A percentile compares a stretch with the other conserved stretches of the same genome.
Evolutionary conservation across 2,113 vertebrate species (phyloP).

Genomic region (Aegotheles bennettii): DNA sequence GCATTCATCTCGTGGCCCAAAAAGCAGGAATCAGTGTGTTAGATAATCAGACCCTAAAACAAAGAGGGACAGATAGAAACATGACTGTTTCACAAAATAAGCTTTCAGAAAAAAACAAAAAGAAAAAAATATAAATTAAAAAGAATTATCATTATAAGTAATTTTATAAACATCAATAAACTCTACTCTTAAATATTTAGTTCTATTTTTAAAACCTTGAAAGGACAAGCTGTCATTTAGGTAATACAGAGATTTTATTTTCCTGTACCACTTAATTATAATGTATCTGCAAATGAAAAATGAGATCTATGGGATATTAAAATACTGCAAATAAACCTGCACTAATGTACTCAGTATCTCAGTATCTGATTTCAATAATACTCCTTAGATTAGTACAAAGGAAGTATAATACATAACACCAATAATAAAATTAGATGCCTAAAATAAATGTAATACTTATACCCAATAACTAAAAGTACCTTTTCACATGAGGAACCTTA

Average conservation of each 20-base stretch:
- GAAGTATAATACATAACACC: background rate
- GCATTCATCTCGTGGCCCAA: background rate
- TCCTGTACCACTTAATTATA: background rate
- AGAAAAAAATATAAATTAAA: no score
- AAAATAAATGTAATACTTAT: background rate
- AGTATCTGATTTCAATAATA: background rate
- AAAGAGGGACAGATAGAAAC: background rate
- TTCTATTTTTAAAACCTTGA: background rate
- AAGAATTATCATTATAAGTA: background rate
- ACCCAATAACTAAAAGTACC: background rate
- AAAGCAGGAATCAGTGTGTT: background rate
- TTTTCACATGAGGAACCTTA: background rate
- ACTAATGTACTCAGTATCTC: background rate
- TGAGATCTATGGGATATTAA: background rate
- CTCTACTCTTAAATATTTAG: background rate
- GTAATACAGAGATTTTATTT: background rate
- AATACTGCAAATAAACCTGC: background rate
- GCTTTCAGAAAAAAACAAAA: background rate
- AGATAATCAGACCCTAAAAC: background rate
- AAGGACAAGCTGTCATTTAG: background rate
- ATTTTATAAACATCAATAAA: background rate
- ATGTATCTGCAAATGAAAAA: background rate
- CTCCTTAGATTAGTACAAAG: background rate
- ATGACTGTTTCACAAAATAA: background rate
- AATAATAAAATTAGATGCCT: background rate